Evolutionary conservation across 2,888 invertebrate species (phyloP).

Genomic region (Brassicogethes aeneus): DNA sequence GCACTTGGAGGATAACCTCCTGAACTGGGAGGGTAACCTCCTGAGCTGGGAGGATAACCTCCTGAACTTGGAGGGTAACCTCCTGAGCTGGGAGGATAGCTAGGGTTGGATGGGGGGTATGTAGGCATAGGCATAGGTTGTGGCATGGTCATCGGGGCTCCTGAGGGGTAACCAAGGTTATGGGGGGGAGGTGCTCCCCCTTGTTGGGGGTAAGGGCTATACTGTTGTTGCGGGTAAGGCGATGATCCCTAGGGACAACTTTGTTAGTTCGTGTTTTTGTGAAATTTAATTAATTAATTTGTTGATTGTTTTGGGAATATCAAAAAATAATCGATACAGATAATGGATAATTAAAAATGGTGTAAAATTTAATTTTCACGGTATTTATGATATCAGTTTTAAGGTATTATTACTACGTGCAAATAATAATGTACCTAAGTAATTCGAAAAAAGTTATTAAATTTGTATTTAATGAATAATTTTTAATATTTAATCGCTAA

Average conservation of each 20-base stretch:
- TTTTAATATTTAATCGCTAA: no score
- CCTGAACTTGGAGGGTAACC: constrained; percentile 26
- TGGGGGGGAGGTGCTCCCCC: constrained; percentile 20
- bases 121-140: constrained; percentile 38
- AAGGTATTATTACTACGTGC: no score
- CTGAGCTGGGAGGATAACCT: constrained; percentile 14
- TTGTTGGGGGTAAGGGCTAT: constrained; percentile 27
- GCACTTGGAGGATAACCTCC: constrained; percentile 14
- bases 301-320: no score
- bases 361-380: no score
- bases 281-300: no score
- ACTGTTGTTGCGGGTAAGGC: constrained; percentile 37
- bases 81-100: constrained; percentile 20
- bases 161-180: constrained; percentile 44
- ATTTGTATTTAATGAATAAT: no score
- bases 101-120: constrained; percentile 21
- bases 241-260: constrained; percentile 28
- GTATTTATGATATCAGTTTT: no score
- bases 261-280: no score
- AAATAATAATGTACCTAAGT: no score
- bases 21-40: constrained; percentile 13
- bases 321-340: no score
- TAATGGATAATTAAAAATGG: no score
- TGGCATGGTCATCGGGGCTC: constrained; percentile 43
- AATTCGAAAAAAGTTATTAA: no score